phyloP scores from a whole-genome alignment of 2,888 invertebrate genomes.

The Xylota segnis region DNA sequence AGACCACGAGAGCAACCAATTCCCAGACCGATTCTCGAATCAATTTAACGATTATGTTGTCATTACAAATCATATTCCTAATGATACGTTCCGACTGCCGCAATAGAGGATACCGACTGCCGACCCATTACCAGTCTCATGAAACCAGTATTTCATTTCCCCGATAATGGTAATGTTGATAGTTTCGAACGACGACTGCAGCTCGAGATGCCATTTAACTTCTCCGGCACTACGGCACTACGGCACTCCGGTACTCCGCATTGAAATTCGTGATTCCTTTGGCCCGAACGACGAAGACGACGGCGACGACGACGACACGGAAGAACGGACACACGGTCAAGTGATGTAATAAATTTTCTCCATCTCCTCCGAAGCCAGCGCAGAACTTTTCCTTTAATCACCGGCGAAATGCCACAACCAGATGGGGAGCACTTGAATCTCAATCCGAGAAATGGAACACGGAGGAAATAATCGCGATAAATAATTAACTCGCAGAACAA shows the following conservation, averaged over 20 bases:
- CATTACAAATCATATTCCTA: slow-evolving; percentile 79
- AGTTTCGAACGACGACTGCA: slow-evolving; percentile 42
- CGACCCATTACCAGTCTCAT: slow-evolving; percentile 39
- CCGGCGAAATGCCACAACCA: slow-evolving; percentile 70
- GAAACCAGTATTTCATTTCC: slow-evolving; percentile 66
- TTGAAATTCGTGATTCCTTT: slow-evolving; percentile 40
- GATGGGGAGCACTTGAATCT: slow-evolving; percentile 63
- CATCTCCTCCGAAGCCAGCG: not conserved
- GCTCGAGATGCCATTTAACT: slow-evolving; percentile 49
- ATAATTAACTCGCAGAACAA: slow-evolving; percentile 60
- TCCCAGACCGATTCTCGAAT: slow-evolving; percentile 63
- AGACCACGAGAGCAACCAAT: slow-evolving; percentile 41
- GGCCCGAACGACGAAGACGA: not conserved
- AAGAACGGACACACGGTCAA: slow-evolving; percentile 41
- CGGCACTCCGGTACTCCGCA: too few relatives aligned
- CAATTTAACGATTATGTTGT: slow-evolving; percentile 79
- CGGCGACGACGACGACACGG: too few relatives aligned
- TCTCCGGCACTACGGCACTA: not conserved
- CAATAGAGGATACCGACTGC: slow-evolving; percentile 39
- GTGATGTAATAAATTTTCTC: slow-evolving; percentile 72
- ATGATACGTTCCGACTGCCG: slow-evolving; percentile 77
- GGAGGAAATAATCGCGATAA: slow-evolving; percentile 55
- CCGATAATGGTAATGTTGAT: slow-evolving; percentile 66
- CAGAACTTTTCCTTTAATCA: slow-evolving; percentile 68
- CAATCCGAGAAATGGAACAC: slow-evolving; percentile 53